phyloP scores from a whole-genome alignment of 2,113 vertebrate genomes.

The Callaeas wilsoni region DNA sequence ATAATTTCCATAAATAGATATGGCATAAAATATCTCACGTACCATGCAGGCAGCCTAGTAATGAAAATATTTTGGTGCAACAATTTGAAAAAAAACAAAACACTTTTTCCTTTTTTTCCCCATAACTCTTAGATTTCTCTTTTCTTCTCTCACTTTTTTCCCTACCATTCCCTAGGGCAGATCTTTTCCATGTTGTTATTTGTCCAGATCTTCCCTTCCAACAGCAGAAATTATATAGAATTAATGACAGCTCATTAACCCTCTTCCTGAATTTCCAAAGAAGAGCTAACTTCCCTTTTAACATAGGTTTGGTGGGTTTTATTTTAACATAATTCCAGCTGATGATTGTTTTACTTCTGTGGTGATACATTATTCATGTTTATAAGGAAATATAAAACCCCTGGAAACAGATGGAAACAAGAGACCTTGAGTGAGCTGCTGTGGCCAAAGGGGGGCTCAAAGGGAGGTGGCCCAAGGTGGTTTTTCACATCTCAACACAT shows the following conservation, averaged over 20 bases:
- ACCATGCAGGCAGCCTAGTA: not conserved
- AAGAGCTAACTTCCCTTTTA: not conserved
- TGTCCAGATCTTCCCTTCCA: not conserved
- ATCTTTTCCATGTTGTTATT: not conserved
- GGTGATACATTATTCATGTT: not conserved
- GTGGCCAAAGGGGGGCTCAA: not conserved
- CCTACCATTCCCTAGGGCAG: not conserved
- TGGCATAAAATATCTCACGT: not conserved
- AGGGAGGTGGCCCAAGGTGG: not conserved
- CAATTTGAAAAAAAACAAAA: not conserved
- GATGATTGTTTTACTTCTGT: not conserved
- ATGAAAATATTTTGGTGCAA: not conserved
- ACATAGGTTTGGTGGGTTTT: fast-evolving
- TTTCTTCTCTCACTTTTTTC: not conserved
- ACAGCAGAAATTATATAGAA: not conserved
- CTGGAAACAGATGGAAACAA: not conserved
- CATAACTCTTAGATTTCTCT: not conserved
- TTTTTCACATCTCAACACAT: not conserved
- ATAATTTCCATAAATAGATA: not conserved
- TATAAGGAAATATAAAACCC: not conserved
- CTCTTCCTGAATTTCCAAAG: not conserved
- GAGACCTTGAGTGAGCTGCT: not conserved
- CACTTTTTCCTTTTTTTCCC: not conserved
- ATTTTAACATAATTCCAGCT: not conserved
- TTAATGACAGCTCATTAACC: not conserved